Percentiles rank a stretch among this genome's conserved stretches.
Evolutionary conservation across 2,113 vertebrate species (phyloP).

Genomic region (Phoxinus phoxinus): DNA sequence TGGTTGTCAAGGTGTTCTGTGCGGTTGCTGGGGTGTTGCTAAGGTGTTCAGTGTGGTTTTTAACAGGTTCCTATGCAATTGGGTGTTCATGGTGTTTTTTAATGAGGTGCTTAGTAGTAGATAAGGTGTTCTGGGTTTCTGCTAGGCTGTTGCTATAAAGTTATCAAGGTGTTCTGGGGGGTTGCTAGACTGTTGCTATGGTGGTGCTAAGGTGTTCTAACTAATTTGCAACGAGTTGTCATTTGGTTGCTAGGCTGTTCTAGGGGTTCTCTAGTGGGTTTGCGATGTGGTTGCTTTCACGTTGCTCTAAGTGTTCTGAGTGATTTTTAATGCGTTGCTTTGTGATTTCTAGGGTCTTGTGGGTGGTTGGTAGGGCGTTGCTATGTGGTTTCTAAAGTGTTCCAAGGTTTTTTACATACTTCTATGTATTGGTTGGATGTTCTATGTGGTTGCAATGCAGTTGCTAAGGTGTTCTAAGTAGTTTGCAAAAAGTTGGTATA

Average conservation of each 20-base stretch:
- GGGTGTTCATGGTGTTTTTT: not conserved
- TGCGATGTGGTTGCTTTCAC: no score
- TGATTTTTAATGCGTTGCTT: no score
- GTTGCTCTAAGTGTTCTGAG: no score
- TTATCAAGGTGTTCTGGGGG: not conserved
- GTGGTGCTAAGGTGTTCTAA: not conserved
- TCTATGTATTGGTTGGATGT: not conserved
- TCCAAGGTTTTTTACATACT: no score
- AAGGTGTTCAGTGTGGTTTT: not conserved
- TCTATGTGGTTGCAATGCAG: not conserved
- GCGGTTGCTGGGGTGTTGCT: not conserved
- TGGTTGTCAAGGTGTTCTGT: not conserved
- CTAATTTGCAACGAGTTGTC: no score
- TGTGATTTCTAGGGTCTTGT: no score
- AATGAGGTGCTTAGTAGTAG: no score
- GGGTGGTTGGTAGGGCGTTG: no score
- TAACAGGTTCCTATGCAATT: not conserved
- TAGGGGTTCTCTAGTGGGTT: no score
- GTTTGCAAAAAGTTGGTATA: not conserved
- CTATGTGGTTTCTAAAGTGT: no score
- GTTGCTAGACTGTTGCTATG: not conserved
- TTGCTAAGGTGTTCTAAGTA: not conserved
- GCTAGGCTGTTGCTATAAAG: not conserved
- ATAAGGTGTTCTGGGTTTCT: no score
- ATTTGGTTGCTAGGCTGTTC: no score